Evolutionary conservation across 2,888 invertebrate species (phyloP).

Genomic region (Hirtodrosophila confusa): DNA sequence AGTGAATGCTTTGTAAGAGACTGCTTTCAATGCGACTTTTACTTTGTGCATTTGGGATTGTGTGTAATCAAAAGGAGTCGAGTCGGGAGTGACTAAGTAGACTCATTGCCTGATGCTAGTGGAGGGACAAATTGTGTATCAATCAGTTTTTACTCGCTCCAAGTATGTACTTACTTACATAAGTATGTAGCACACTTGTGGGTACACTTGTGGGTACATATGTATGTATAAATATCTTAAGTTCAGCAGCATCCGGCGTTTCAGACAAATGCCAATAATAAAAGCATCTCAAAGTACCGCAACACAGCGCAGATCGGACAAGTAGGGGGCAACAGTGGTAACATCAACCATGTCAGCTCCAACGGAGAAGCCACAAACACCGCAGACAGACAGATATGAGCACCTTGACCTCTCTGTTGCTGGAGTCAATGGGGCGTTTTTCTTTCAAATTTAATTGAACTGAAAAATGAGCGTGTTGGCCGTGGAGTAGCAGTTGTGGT

Average conservation of each 20-base stretch:
- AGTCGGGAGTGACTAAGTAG: no score
- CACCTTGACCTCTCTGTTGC: slow-evolving; percentile 66
- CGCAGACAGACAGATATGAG: slow-evolving; percentile 25
- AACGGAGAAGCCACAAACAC: slow-evolving; percentile 32
- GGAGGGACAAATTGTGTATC: no score
- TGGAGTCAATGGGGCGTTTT: slow-evolving; percentile 51
- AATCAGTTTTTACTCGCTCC: no score
- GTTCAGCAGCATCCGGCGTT: slow-evolving; percentile 29
- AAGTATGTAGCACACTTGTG: background rate
- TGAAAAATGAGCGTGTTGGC: slow-evolving; percentile 53
- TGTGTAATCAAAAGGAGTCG: background rate
- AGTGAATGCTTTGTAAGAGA: background rate
- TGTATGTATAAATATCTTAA: slow-evolving; percentile 1
- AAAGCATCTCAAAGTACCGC: slow-evolving; percentile 26
- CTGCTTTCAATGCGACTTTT: background rate
- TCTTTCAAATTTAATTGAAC: slow-evolving; percentile 58
- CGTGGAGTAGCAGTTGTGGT: slow-evolving; percentile 21
- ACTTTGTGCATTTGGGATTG: background rate
- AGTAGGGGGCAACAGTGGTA: slow-evolving; percentile 6
- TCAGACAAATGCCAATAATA: slow-evolving; percentile 25
- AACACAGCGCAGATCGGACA: slow-evolving; percentile 3
- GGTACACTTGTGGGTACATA: no score
- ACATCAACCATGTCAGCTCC: slow-evolving; percentile 1
- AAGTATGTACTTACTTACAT: background rate
- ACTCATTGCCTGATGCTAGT: no score